Percentiles rank a stretch among this genome's conserved stretches.
These are phyloP conservation scores for Crossaster papposus DNA, from an alignment of 53 echinoderm and acorn worm genomes.

Conservation along the genomic window DNA sequence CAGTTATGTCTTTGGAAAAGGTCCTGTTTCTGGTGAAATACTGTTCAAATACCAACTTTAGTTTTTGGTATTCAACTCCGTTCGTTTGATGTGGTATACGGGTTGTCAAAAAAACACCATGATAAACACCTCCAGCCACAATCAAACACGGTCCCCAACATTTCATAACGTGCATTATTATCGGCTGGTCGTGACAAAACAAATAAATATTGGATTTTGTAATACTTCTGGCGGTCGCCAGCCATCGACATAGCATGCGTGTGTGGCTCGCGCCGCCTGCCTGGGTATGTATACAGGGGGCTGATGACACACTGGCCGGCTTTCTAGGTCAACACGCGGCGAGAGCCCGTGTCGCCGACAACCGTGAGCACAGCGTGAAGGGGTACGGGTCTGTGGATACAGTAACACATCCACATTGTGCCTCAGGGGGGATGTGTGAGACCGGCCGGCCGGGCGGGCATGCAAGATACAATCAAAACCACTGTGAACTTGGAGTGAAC, in stretches of 20 bases:
- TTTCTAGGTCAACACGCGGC: constrained; percentile 57
- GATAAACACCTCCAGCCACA: neutral
- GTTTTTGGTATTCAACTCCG: neutral
- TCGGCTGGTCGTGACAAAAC: constrained; percentile 45
- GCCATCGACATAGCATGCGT: neutral
- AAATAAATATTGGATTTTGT: constrained; percentile 33
- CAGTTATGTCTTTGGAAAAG: no score
- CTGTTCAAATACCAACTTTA: no score
- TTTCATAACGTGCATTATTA: constrained; percentile 46
- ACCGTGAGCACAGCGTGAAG: constrained; percentile 35
- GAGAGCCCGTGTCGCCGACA: constrained; percentile 38
- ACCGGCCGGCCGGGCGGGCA: no score
- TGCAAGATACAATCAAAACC: no score
- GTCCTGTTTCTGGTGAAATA: no score
- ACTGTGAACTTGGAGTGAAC: constrained; percentile 43
- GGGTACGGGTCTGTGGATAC: constrained; percentile 23
- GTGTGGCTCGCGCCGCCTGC: neutral
- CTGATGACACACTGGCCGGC: constrained; percentile 42
- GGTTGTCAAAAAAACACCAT: neutral
- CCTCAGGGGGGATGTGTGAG: constrained; percentile 34
- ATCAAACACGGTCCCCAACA: constrained; percentile 13
- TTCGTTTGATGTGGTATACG: neutral
- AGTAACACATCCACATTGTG: constrained; percentile 15
- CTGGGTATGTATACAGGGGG: neutral
- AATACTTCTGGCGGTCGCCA: constrained; percentile 3